Evolutionary conservation across 2,888 invertebrate species (phyloP).

Genomic region (Philereme vetulata): DNA sequence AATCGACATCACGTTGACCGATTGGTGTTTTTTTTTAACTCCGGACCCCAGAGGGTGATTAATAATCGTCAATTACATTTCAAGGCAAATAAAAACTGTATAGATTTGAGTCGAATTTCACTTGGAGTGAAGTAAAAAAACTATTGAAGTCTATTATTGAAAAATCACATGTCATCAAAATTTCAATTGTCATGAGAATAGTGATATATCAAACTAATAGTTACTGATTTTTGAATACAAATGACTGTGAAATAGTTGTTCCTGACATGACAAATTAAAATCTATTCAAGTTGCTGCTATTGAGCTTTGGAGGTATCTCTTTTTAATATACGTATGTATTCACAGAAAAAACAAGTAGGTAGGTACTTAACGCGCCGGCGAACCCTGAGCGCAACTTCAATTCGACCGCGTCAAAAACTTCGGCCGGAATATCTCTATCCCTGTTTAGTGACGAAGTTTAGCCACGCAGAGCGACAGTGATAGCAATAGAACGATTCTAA

Average conservation of each 20-base stretch:
- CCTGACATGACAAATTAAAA: conserved; percentile 22
- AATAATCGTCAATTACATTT: conserved; percentile 38
- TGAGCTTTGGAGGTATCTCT: background rate
- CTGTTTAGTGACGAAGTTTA: too few species aligned
- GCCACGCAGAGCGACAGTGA: too few species aligned
- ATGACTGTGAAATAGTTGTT: background rate
- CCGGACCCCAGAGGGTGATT: conserved; percentile 36
- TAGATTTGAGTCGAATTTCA: conserved; percentile 25
- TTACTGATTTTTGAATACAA: conserved; percentile 1
- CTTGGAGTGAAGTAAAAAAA: conserved; percentile 10
- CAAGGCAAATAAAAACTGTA: conserved; percentile 2
- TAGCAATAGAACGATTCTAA: too few species aligned
- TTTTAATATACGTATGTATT: too few species aligned
- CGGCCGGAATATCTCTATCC: too few species aligned
- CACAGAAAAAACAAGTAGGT: too few species aligned
- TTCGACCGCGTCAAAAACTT: too few species aligned
- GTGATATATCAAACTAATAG: conserved; percentile 22
- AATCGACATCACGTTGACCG: conserved; percentile 28
- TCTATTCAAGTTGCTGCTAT: conserved; percentile 2
- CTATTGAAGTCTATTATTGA: conserved; percentile 7
- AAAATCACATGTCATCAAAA: conserved; percentile 31
- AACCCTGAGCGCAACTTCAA: too few species aligned
- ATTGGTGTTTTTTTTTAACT: conserved; percentile 34
- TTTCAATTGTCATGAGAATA: conserved; percentile 27
- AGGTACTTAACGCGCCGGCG: too few species aligned